A percentile compares a stretch with the other conserved stretches of the same genome.
phyloP scores from a whole-genome alignment of 2,888 invertebrate species.

The Volucella inflata region DNA sequence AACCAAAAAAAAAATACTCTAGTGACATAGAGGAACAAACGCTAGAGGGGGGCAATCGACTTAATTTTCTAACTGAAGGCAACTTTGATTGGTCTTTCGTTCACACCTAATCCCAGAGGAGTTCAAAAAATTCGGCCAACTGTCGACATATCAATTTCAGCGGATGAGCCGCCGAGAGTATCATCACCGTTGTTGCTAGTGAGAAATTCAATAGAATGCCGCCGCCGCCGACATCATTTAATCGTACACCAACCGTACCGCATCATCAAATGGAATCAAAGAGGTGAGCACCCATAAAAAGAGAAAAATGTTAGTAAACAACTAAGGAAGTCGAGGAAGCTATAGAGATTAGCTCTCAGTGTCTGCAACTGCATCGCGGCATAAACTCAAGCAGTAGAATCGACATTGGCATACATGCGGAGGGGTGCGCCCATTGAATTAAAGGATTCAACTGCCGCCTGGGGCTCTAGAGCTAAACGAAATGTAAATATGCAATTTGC shows the following conservation, averaged over 20 bases:
- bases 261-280: constrained; percentile 71
- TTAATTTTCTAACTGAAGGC: constrained; percentile 40
- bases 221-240: constrained; percentile 62
- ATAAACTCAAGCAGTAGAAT: neutral
- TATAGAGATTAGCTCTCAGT: constrained; percentile 46
- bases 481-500: constrained; percentile 75
- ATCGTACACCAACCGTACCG: constrained; percentile 63
- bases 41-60: constrained; percentile 1
- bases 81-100: constrained; percentile 47
- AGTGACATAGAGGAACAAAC: too few species aligned
- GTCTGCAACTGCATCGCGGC: constrained; percentile 3
- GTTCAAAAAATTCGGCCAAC: constrained; percentile 63
- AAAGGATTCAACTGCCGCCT: constrained; percentile 56
- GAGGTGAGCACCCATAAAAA: constrained; percentile 58
- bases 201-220: constrained; percentile 45
- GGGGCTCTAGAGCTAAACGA: constrained; percentile 56
- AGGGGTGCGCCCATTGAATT: constrained; percentile 49
- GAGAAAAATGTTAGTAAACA: constrained; percentile 64
- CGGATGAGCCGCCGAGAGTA: constrained; percentile 21
- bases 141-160: constrained; percentile 67
- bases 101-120: constrained; percentile 63
- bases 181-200: neutral
- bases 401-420: constrained; percentile 1
- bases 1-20: neutral
- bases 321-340: constrained; percentile 27